These are phyloP conservation scores for Sesamia nonagrioides DNA, from an alignment of 1,140 invertebrate species.

Conservation along the genomic window DNA sequence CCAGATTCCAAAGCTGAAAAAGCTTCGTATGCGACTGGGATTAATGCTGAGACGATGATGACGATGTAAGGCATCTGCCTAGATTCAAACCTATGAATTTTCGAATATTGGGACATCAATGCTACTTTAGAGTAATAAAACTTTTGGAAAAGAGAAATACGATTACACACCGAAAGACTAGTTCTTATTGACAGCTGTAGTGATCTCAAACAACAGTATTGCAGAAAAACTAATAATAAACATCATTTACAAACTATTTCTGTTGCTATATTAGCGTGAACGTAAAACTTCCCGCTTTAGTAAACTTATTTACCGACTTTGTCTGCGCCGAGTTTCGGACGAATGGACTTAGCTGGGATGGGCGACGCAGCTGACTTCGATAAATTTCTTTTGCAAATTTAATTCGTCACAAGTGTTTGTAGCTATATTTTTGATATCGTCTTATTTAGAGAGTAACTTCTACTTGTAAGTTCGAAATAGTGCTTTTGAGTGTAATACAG, in stretches of 20 bases:
- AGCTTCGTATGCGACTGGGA: no score
- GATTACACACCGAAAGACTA: neutral
- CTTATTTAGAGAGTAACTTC: neutral
- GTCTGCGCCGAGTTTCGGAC: constrained; percentile 12
- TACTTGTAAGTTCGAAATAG: neutral
- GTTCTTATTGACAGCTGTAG: neutral
- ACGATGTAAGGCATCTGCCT: no score
- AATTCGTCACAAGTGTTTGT: constrained; percentile 8
- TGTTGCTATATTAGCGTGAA: constrained; percentile 45
- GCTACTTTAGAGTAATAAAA: neutral
- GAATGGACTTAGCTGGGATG: constrained; percentile 15
- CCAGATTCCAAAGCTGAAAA: no score
- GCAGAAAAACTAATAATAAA: constrained; percentile 51
- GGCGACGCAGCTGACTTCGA: neutral
- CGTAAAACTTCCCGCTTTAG: constrained; percentile 18
- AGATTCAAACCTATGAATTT: no score
- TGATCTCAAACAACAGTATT: neutral
- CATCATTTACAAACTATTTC: constrained; percentile 48
- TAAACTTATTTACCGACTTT: constrained; percentile 45
- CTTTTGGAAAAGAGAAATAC: neutral
- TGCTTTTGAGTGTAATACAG: no score
- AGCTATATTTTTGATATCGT: neutral
- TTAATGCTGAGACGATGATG: no score
- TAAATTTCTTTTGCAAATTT: constrained; percentile 35
- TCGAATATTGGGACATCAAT: no score